These are phyloP conservation scores for Chalcosyrphus nemorum DNA, from an alignment of 2,888 invertebrate species.

Conservation along the genomic window DNA sequence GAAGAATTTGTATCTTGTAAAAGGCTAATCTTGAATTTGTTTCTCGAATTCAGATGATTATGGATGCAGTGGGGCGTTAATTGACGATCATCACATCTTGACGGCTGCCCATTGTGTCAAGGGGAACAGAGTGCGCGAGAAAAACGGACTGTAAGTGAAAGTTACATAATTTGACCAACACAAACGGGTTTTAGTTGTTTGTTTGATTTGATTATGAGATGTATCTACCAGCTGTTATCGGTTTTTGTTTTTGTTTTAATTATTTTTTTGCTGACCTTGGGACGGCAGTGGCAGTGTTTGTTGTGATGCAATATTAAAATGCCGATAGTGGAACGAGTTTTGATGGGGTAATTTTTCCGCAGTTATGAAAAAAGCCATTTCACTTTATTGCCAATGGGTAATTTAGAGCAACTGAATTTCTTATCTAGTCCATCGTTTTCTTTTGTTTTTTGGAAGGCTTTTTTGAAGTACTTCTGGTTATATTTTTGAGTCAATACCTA, in stretches of 20 bases:
- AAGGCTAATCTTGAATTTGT: constrained; percentile 75
- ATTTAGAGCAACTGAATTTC: too few species aligned
- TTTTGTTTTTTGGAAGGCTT: too few species aligned
- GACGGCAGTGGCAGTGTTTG: constrained; percentile 6
- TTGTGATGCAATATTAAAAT: constrained; percentile 31
- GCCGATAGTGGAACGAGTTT: background rate
- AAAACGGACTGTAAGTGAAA: constrained; percentile 84
- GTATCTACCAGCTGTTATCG: background rate
- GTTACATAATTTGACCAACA: constrained; percentile 42
- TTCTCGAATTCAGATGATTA: constrained; percentile 82
- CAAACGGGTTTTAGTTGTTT: constrained; percentile 16
- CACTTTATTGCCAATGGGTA: too few species aligned
- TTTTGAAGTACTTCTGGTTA: too few species aligned
- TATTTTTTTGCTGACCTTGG: constrained; percentile 17
- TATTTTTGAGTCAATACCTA: too few species aligned
- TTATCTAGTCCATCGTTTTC: too few species aligned
- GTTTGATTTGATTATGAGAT: constrained; percentile 44
- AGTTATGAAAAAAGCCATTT: background rate
- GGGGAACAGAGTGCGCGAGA: constrained; percentile 82
- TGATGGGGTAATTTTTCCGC: background rate
- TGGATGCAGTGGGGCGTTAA: constrained; percentile 85
- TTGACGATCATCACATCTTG: constrained; percentile 84
- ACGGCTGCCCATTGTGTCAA: constrained; percentile 86
- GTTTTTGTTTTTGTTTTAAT: too few species aligned
- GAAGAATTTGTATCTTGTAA: background rate